phyloP scores from a whole-genome alignment of 2,113 vertebrate species.

The Cavia aperea region DNA sequence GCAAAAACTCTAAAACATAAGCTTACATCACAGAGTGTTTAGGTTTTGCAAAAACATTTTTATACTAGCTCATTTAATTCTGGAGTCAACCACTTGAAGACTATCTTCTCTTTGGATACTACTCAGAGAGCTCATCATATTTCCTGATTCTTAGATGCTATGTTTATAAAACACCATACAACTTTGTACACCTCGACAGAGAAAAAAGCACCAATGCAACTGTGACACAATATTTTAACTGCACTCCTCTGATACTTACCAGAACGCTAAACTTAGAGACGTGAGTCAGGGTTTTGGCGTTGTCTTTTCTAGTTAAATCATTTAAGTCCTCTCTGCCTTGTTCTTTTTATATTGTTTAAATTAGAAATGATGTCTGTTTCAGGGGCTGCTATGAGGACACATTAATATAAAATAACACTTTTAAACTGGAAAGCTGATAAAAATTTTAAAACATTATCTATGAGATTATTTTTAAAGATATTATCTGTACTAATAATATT shows the following conservation, averaged over 20 bases:
- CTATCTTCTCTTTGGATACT: not conserved
- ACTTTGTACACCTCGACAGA: not conserved
- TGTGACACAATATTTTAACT: slow-evolving; percentile 5
- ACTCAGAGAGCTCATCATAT: not conserved
- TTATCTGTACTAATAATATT: not conserved
- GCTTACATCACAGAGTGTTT: not conserved
- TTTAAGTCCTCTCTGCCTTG: slow-evolving; percentile 1
- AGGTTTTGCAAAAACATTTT: not conserved
- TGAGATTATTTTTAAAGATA: slow-evolving; percentile 14
- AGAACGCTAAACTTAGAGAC: not conserved
- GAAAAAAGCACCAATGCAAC: not conserved
- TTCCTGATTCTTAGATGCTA: not conserved
- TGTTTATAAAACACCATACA: not conserved
- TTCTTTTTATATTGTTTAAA: slow-evolving; percentile 17
- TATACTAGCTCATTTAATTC: not conserved
- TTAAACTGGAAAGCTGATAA: slow-evolving; percentile 1
- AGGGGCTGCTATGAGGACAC: not conserved
- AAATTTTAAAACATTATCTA: not conserved
- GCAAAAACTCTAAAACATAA: not conserved
- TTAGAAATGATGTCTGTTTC: not conserved
- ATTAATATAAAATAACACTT: slow-evolving; percentile 24
- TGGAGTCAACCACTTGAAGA: not conserved
- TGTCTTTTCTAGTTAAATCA: not conserved
- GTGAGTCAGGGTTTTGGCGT: not conserved
- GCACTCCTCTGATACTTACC: not conserved